phyloP scores from a whole-genome alignment of 2,797 vertebrate genomes.

The Danio jaintianensis region DNA sequence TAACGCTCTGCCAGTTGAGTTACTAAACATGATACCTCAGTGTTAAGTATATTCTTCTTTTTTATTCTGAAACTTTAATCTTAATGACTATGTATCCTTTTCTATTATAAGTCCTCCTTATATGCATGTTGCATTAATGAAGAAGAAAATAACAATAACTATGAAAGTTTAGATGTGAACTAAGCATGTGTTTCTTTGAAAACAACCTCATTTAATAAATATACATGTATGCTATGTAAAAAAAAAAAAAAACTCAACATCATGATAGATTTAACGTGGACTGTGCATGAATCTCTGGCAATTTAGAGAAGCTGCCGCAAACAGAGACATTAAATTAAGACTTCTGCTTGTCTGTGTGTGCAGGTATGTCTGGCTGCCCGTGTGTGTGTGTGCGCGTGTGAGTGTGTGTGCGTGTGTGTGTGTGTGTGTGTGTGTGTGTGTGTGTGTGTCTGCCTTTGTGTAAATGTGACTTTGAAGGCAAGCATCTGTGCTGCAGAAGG shows the following conservation, averaged over 20 bases:
- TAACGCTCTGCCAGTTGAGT: neutral
- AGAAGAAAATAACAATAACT: neutral
- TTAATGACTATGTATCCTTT: neutral
- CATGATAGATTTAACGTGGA: neutral
- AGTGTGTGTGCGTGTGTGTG: neutral
- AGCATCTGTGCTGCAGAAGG: conserved; percentile 38
- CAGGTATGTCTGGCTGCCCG: conserved; percentile 4
- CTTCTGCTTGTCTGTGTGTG: conserved; percentile 1
- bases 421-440: conserved; percentile 10
- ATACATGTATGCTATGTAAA: neutral
- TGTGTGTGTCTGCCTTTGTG: conserved; percentile 9
- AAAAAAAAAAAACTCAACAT: neutral
- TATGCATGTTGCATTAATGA: neutral
- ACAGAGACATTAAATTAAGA: conserved; percentile 40
- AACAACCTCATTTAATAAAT: neutral
- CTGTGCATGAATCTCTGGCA: neutral
- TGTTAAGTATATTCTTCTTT: neutral
- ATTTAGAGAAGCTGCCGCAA: neutral
- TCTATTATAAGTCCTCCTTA: neutral
- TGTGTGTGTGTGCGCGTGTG: no score
- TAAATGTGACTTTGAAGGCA: conserved; percentile 30
- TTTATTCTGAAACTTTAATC: neutral
- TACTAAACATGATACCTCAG: neutral
- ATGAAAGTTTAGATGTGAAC: neutral
- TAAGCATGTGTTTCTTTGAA: neutral